Evolutionary conservation across 2,888 invertebrate genomes (phyloP), one percentile per base, ranked within the genome.

Genomic region (Catocala sponsa): DNA sequence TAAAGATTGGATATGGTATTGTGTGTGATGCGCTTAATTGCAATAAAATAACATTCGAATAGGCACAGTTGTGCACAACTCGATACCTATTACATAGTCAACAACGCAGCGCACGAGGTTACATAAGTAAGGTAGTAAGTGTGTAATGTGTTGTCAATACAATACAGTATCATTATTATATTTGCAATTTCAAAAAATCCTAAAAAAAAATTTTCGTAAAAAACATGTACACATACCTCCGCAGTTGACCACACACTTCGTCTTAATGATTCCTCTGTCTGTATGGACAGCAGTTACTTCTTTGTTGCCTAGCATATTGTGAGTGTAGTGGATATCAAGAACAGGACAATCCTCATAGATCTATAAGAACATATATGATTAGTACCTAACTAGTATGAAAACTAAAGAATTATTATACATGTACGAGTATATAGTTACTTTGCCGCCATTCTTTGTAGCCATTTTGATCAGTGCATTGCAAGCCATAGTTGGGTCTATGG

Each of bases 401-500:
- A 25, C 25, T 25, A 25, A 7, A 12, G 7, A 15, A 15, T 1
- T 6, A 7, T 5, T 35, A 13, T 25, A 5, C 25, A 48, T 32
- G n/a, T 43, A 0, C n/a, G n/a, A 43, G 10, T 25, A n/a, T 10
- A 2, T 33, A 74, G 80, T 76, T 82, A 98, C 97, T 90, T 96
- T 95, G 10, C 95, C 97, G 33, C 98, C 98, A 78, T 96, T 95
- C 64, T 91, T 93, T 0, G 95, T 96, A 0, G 98, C 97, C n/a
- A 96, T 96, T 85, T 96, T 96, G 0, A 96, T 95, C 11, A 98
- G 92, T 0, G 98, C 97, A 15, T 95, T 95, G 79, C 98, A 97
- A 43, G 97, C 95, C 95, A 97, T 97, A 0, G 97, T 95, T 0
- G 98, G 98, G 84, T 98, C 98, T 41, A 98, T 96, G 7, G 96